A percentile compares a stretch with the other conserved stretches of the same genome.
phyloP scores from a whole-genome alignment of 1,140 invertebrate species.

The Hyphantria cunea region DNA sequence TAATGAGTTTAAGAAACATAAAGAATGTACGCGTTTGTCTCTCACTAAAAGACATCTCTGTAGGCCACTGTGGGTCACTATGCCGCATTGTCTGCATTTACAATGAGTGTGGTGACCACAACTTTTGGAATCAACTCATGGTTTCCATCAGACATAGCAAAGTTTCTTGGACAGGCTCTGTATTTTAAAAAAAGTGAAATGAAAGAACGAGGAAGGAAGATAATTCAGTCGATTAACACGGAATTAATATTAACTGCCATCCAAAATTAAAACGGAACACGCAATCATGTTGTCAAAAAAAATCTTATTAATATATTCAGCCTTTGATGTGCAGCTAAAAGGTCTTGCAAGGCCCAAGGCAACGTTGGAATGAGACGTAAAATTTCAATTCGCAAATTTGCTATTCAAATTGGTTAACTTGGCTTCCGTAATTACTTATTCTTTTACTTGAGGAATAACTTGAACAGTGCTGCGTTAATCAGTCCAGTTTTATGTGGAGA shows the following conservation, averaged over 20 bases:
- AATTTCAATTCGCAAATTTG: conserved; percentile 47
- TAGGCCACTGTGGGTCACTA: too few relatives aligned
- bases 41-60: too few relatives aligned
- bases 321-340: conserved; percentile 32
- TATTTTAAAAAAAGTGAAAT: too few relatives aligned
- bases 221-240: conserved; percentile 19
- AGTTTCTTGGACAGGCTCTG: too few relatives aligned
- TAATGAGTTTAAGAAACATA: too few relatives aligned
- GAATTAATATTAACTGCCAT: conserved; percentile 28
- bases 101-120: too few relatives aligned
- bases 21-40: too few relatives aligned
- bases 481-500: conserved; percentile 4
- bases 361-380: conserved; percentile 24
- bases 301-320: conserved; percentile 27
- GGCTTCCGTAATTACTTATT: conserved; percentile 36
- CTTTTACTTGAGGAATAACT: conserved; percentile 32
- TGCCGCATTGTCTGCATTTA: too few relatives aligned
- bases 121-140: too few relatives aligned
- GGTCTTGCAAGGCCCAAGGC: conserved; percentile 1
- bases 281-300: conserved; percentile 19
- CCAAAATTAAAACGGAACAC: conserved; percentile 20
- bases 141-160: too few relatives aligned
- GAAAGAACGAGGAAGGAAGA: conserved; percentile 1
- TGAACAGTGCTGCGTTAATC: conserved; percentile 14
- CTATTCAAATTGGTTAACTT: conserved; percentile 48